Base-by-base conservation (phyloP, 2,113 vertebrate genomes). In the Ceyx margarethae region DNA sequence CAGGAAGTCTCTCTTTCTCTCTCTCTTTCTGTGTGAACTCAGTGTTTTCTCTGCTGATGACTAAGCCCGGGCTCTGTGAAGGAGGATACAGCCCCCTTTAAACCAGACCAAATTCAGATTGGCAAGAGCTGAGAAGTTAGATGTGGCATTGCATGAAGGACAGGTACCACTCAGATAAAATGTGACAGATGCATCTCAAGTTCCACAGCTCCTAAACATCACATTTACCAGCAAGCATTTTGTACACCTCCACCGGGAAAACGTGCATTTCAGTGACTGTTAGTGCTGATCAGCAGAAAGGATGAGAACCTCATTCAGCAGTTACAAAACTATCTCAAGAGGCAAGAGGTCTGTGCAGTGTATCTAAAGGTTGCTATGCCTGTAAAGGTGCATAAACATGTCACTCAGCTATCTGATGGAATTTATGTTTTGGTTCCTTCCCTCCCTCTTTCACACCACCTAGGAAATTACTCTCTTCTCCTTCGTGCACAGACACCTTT, bases 111-210 rank as follows among this genome's bases (percentile, higher is more conserved):
- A 88, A 91, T 35, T 85, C 43, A 77, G 9, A 50, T 69, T 20
- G 5, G 11, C 5, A 28, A 10, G n/a, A 25, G 18, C 31, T 60
- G 48, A 51, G 13, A n/a, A 74, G 11, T 56, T 53, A 73, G 5
- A 20, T 21, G 8, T 69, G 25, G 5, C 13, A 45, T 66, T 0
- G 0, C n/a, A 18, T 15, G 21, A 17, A 31, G 61, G 46, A 57
- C n/a, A 65, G 7, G 6, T n/a, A 64, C 4, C 14, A 29, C 19
- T 20, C 15, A 23, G 15, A 78, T 13, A 81, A 90, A 79, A 75
- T 1, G 6, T 19, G 64, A 51, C 26, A 71, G 51, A 40, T 31
- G 3, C 18, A 56, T 53, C 25, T 68, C 51, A 76, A 82, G 16
- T 11, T 64, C 40, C 72, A 53, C 7, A 48, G 18, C 31, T 75